Evolutionary conservation across 2,888 invertebrate species (phyloP).

Genomic region (Diarsia mendica): DNA sequence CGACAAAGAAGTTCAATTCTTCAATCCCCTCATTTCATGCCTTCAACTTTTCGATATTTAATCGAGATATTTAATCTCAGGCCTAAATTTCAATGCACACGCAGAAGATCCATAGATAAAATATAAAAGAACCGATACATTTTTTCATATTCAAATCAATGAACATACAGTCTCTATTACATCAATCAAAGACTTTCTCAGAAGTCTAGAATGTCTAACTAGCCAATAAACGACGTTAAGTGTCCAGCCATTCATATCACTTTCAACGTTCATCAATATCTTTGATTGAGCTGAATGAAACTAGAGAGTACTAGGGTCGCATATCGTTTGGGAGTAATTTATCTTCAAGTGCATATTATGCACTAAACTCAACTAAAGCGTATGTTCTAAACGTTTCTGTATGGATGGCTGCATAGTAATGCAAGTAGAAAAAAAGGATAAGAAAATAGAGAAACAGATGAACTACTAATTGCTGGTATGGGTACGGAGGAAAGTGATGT

Average conservation of each 20-base stretch:
- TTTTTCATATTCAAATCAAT: constrained; percentile 13
- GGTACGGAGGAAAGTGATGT: neutral
- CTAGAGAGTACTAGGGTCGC: constrained; percentile 21
- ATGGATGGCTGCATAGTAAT: too few relatives aligned
- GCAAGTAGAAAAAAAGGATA: too few relatives aligned
- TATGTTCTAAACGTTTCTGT: too few relatives aligned
- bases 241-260: constrained; percentile 27
- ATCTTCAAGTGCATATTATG: constrained; percentile 22
- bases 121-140: neutral
- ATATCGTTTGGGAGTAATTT: constrained; percentile 22
- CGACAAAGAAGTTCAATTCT: too few relatives aligned
- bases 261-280: constrained; percentile 39
- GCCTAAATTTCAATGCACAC: constrained; percentile 11
- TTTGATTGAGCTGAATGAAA: constrained; percentile 48
- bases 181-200: constrained; percentile 44
- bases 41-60: too few relatives aligned
- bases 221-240: constrained; percentile 37
- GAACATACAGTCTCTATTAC: neutral
- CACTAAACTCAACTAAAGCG: too few relatives aligned
- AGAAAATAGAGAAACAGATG: too few relatives aligned
- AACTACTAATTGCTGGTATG: neutral
- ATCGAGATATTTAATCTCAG: neutral
- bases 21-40: neutral
- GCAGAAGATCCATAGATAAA: neutral
- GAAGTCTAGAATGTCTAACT: constrained; percentile 27